Evolutionary conservation across 2,113 vertebrate genomes (phyloP), one percentile per base, ranked within the genome.

Genomic region (Vidua macroura): DNA sequence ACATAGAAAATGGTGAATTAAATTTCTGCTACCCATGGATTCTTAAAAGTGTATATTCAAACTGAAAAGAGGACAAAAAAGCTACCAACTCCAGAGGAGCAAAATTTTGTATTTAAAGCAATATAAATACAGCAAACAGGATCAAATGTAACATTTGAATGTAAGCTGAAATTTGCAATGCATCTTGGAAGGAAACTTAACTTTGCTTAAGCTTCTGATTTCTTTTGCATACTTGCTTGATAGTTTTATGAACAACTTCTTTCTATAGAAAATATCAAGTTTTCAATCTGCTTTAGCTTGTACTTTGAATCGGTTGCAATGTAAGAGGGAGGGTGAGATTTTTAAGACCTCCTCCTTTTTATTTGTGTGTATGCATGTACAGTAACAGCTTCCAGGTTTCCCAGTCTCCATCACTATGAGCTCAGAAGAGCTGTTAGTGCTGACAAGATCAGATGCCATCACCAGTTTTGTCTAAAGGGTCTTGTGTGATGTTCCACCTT

Each of bases 321-420:
- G 14, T 35, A 39, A 79, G 58, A 81, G 62, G 66, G 63, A 56
- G 15, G 9, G 11, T 72, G 35, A 66, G 28, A 30, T 82, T 78
- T 86, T 53, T 12, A 37, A 19, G 53, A 11, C 13, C 10, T 75
- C 21, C 59, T 68, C 37, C 30, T 43, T 74, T 78, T 51, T 39
- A 15, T 48, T 53, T 48, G 4, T 56, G 35, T 24, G 30, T 3
- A 1, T 3, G 3, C 15, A 1, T 3, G 4, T n/a, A 13, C 27
- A 43, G 31, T 31, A 56, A 41, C 51, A 88, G 25, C 73, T 68
- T 83, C 39, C 28, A 60, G 22, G 9, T 73, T 60, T 76, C 52
- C 58, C 37, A 2, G 56, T 91, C 72, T 60, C 58, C 25, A 11
- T 60, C 44, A 4, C 41, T 55, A 31, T 0, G 0, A 53, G 52